A percentile compares a stretch with the other conserved stretches of the same genome.
These are phyloP conservation scores for Lacerta agilis DNA, from an alignment of 2,797 vertebrate species.

Conservation along the genomic window DNA sequence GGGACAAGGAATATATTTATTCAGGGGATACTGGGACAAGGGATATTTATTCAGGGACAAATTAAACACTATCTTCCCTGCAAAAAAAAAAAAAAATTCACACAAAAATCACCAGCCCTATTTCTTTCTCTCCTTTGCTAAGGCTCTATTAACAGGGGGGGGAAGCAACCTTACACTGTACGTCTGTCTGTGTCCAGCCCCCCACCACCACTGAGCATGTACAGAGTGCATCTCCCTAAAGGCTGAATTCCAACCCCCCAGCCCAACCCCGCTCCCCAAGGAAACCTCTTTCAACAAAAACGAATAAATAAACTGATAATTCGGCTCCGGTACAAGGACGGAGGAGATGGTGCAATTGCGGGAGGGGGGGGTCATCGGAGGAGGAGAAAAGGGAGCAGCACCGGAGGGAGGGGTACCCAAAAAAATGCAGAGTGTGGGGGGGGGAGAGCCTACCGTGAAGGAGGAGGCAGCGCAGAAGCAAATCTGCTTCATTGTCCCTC, in stretches of 20 bases:
- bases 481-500: conserved; percentile 88
- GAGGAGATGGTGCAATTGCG: not conserved
- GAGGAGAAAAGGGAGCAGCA: not conserved
- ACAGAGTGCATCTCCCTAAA: not conserved
- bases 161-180: too few species aligned
- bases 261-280: not conserved
- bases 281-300: too few species aligned
- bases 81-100: too few species aligned
- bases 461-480: conserved; percentile 86
- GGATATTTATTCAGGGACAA: too few species aligned
- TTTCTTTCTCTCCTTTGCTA: too few species aligned
- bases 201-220: not conserved
- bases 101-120: too few species aligned
- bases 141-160: too few species aligned
- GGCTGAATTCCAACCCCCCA: not conserved
- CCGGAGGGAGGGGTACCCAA: not conserved
- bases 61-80: too few species aligned
- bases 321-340: not conserved
- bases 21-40: not conserved
- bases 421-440: not conserved
- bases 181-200: too few species aligned
- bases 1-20: not conserved
- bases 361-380: too few species aligned
- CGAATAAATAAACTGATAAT: too few species aligned
- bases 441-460: conserved; percentile 82